Evolutionary conservation across 2,888 invertebrate genomes (phyloP), one percentile per base, ranked within the genome.

Genomic region (Oxystoma pomonae): DNA sequence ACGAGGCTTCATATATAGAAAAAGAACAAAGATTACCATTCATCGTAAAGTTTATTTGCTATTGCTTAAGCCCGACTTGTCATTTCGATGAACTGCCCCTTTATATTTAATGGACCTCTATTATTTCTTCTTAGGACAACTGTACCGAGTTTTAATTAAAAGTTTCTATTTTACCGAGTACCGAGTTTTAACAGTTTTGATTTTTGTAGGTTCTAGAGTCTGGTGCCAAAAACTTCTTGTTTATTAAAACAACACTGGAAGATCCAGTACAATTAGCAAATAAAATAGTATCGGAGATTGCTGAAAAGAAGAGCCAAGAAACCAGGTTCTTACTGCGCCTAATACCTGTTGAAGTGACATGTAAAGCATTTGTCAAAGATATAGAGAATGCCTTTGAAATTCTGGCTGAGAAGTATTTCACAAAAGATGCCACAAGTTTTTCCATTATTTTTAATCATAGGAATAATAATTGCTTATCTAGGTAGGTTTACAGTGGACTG

Each of bases 211-310:
- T 87, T 19, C 86, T 94, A 0, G 88, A 91, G 69, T 92, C 94
- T 0, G 91, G 91, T 59, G 90, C 91, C 0, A 90, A 89, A 57
- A 95, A 95, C 78, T 87, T 92, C 72, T 81, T 96, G 67, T 97
- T 97, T 74, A 93, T 97, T 67, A 87, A 87, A 76, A 91, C 92
- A 0, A 90, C 87, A 55, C 79, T 94, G 57, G 83, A 86, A 51
- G 86, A 92, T 80, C 94, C 95, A 1, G 85, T 89, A 62, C 83
- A 86, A 67, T 74, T 97, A 20, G 90, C 87, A 0, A 81, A 86
- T 18, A 82, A 83, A 61, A 91, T 97, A 65, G 82, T 95, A 56
- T 83, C 87, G 71, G 92, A 94, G 74, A 83, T 95, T 65, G 80
- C 84, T 58, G 77, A 83, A 18, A 90, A 86, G 0, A 88, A 89